Conservation (phyloP, 2,113 vertebrate genomes). For the Emberiza fucata region DNA sequence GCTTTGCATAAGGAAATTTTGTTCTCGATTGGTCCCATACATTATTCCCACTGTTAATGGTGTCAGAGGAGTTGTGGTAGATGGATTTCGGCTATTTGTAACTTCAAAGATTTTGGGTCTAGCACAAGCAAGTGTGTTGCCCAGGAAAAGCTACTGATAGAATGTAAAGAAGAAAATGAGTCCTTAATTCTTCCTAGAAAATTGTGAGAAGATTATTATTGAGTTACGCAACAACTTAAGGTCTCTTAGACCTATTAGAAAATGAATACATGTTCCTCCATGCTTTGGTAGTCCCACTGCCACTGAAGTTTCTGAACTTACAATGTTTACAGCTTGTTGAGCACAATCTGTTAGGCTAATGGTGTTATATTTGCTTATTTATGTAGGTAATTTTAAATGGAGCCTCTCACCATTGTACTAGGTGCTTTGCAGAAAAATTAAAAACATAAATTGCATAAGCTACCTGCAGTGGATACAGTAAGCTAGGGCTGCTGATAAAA, state of each 20-base stretch:
- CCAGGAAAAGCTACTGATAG: not conserved
- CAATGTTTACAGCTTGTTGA: not conserved
- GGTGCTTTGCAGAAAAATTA: constrained; percentile 36
- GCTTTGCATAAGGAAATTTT: not conserved
- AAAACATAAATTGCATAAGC: not conserved
- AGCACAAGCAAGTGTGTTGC: not conserved
- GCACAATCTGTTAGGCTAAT: not conserved
- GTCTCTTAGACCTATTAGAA: not conserved
- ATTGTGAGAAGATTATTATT: not conserved
- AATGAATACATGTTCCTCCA: not conserved
- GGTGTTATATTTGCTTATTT: constrained; percentile 20
- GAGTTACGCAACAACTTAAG: not conserved
- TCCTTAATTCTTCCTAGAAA: not conserved
- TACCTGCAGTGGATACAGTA: not conserved
- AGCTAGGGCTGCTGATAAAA: not conserved
- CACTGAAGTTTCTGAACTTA: not conserved
- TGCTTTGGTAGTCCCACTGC: not conserved
- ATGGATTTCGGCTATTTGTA: not conserved
- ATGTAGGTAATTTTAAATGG: constrained; percentile 19
- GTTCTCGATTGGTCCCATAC: rapidly evolving
- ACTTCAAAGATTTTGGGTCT: not conserved
- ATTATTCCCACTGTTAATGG: not conserved
- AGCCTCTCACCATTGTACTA: not conserved
- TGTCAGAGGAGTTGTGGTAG: not conserved
- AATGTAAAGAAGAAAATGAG: not conserved